phyloP scores from a whole-genome alignment of 2,888 invertebrate species.

The Clanis bilineata region DNA sequence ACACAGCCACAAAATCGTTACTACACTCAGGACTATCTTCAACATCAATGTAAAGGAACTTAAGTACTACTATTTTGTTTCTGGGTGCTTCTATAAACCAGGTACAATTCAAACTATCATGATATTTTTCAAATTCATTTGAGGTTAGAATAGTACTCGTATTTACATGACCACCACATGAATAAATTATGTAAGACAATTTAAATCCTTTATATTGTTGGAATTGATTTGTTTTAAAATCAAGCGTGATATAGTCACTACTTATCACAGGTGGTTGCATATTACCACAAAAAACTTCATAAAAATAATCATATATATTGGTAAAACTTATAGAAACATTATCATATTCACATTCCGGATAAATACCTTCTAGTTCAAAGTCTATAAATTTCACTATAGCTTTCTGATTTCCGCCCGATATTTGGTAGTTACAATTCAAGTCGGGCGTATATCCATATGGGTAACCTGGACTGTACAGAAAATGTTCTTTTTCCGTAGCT shows the following conservation, averaged over 20 bases:
- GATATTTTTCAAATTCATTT: conserved; percentile 72
- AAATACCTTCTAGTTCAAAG: conserved; percentile 75
- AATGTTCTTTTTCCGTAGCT: conserved; percentile 72
- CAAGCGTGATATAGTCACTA: conserved; percentile 61
- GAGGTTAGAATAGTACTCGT: conserved; percentile 80
- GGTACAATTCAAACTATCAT: conserved; percentile 83
- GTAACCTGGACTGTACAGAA: conserved; percentile 89
- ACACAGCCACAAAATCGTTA: conserved; percentile 85
- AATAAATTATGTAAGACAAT: conserved; percentile 81
- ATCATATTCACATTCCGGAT: conserved; percentile 71
- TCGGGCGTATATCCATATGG: conserved; percentile 83
- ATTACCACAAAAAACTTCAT: conserved; percentile 47
- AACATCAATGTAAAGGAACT: conserved; percentile 82
- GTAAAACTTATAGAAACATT: conserved; percentile 74
- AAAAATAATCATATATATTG: conserved; percentile 32
- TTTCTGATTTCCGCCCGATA: conserved; percentile 69
- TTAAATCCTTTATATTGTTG: conserved; percentile 82
- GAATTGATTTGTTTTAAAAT: conserved; percentile 82
- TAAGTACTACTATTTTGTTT: conserved; percentile 84
- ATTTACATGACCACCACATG: conserved; percentile 89
- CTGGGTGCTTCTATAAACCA: conserved; percentile 90
- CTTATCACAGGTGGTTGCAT: conserved; percentile 57
- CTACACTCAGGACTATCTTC: conserved; percentile 74
- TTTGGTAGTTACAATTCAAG: conserved; percentile 85
- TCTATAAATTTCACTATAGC: conserved; percentile 82